Evolutionary conservation across 2,113 vertebrate species (phyloP).

Genomic region (Prolemur simus): DNA sequence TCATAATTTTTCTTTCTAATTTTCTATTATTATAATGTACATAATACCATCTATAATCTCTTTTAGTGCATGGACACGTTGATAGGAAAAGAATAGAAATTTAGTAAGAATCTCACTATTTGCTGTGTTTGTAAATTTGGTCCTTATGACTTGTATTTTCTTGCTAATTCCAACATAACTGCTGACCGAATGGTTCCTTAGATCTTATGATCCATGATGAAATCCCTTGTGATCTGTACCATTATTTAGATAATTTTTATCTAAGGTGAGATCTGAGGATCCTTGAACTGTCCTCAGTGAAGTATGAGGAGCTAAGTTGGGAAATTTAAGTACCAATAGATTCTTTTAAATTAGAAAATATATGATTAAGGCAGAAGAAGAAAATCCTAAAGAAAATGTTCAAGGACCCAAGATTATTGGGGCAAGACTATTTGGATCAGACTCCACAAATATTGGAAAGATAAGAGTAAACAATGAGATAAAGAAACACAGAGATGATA

Average conservation of each 20-base stretch:
- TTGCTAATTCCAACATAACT: neutral
- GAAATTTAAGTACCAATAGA: neutral
- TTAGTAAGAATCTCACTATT: neutral
- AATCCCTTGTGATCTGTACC: neutral
- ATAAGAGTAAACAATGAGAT: neutral
- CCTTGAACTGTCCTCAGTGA: neutral
- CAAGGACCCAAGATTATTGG: neutral
- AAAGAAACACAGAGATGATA: neutral
- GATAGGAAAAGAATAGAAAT: neutral
- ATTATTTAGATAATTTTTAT: neutral
- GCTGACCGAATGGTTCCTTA: neutral
- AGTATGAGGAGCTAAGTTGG: neutral
- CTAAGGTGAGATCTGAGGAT: neutral
- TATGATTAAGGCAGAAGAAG: neutral
- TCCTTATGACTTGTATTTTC: neutral
- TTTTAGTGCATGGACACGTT: neutral
- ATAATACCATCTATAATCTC: neutral
- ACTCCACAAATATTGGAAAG: neutral
- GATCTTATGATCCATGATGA: neutral
- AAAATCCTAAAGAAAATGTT: constrained; percentile 10
- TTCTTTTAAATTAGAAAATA: neutral
- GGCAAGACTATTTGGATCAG: neutral
- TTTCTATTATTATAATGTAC: neutral
- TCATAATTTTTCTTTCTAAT: neutral
- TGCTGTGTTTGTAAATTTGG: neutral